Base-by-base conservation (phyloP, 2,888 invertebrate genomes). In the Polyploca ridens region DNA sequence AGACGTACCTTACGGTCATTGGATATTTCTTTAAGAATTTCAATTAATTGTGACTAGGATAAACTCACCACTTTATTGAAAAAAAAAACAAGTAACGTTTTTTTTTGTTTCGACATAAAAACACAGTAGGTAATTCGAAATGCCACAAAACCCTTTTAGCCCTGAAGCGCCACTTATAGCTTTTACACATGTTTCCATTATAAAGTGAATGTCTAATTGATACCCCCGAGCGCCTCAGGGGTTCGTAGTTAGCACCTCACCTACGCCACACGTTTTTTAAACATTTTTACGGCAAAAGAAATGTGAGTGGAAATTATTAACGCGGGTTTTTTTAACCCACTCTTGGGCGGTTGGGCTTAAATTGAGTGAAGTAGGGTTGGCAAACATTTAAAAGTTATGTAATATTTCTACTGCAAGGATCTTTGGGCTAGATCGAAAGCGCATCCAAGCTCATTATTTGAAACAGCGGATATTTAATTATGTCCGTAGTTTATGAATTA, bases 231-330 rank as follows among this genome's bases (percentile, higher is more conserved):
- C 64, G 76, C 77, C 79, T 70, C 75, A 70, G 84, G 89, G 83
- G 73, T 69, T 65, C 73, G 78, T 81, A 83, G 86, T 91, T 91
- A 91, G 88, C 91, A 91, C 91, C 90, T 91, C 85, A 80, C 64
- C 65, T 63, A 66, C 63, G 64, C 57, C 60, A 70, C 6, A 57
- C 27, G n/a, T 67, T 78, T 73, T 74, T 72, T 54, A 27, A 49
- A 62, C 6, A 13, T 73, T 70, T 73, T 75, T 72, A 72, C 64
- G 33, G 44, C 70, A 76, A 78, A 80, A 77, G 77, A 66, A 54
- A 54, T 8, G 49, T 16, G 49, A 19, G 41, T 66, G 63, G 67
- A 65, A 75, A 79, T 75, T 74, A 78, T 81, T 83, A 75, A 76
- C 77, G 73, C 72, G 76, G 68, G 61, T 64, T 73, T 67, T 77